A percentile compares a stretch with the other conserved stretches of the same genome.
These are phyloP conservation scores for Cydia amplana DNA, from an alignment of 1,140 invertebrate species.

Conservation along the genomic window DNA sequence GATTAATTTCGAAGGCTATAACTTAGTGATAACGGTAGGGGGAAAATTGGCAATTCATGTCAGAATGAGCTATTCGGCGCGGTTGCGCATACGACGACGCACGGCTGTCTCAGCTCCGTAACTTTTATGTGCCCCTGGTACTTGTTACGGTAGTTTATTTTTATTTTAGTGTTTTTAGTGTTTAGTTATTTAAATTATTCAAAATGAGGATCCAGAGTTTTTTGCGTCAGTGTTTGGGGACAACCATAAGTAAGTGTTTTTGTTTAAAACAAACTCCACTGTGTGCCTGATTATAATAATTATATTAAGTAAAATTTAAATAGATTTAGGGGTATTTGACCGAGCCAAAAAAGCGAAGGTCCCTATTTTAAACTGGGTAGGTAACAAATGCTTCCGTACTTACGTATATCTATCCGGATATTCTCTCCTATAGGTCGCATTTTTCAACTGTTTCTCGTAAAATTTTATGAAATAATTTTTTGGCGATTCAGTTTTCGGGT, in stretches of 20 bases:
- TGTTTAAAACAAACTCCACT: too few species aligned
- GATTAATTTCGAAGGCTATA: neutral
- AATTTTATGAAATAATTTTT: too few species aligned
- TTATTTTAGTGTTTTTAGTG: neutral
- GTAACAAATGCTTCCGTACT: too few species aligned
- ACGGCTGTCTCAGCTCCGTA: neutral
- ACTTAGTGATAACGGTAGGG: neutral
- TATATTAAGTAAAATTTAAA: too few species aligned
- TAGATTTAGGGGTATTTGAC: too few species aligned
- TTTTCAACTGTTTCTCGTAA: too few species aligned
- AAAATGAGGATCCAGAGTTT: conserved; percentile 19
- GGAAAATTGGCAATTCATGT: neutral
- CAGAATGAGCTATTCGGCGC: neutral
- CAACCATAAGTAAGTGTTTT: conserved; percentile 11
- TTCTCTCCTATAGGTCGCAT: too few species aligned
- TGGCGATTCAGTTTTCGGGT: too few species aligned
- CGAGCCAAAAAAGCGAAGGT: too few species aligned
- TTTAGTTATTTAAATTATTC: neutral
- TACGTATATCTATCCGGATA: too few species aligned
- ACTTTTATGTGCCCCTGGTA: conserved; percentile 21
- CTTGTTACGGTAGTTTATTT: neutral
- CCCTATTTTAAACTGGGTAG: too few species aligned
- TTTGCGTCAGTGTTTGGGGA: conserved; percentile 23
- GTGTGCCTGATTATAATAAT: too few species aligned
- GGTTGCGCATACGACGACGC: neutral